Base-by-base conservation (phyloP, 2,113 vertebrate species). In the Vulpes ferrilata region DNA sequence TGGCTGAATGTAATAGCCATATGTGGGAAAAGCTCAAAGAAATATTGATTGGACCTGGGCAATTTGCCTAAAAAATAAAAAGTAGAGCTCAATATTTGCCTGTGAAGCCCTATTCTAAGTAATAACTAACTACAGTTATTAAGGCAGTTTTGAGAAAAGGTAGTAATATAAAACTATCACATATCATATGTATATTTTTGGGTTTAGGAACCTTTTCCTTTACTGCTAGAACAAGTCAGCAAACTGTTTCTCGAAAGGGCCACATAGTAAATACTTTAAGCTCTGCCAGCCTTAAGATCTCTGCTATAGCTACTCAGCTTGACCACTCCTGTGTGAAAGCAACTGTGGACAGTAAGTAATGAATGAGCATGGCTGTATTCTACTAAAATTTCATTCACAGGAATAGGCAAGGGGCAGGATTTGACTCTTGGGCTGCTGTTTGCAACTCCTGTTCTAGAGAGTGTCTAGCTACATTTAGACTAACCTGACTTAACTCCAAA, bases 11-110 rank as follows among this genome's bases (percentile, higher is more conserved):
- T n/a, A 73, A 22, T 1, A 32, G 12, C 65, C 53, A 7, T 17
- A 10, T 51, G 30, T 62, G 90, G 38, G 35, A n/a, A 88, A 67
- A 83, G 3, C 23, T 69, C 23, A 69, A 83, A 62, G 30, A 82
- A 84, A 87, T 53, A 20, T 57, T 84, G 1, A 48, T 11, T n/a
- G 55, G 64, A 48, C 32, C 84, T 81, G 64, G 17, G 85, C 25
- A 85, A 35, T 93, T 71, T 67, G 23, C 53, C 87, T 78, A 71
- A 81, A 51, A 91, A 80, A 32, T 92, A 73, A 96, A 73, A 48
- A 12, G 1, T 2, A 81, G 60, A 71, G 67, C 20, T 69, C 35
- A 73, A 1, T 83, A 35, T 53, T 88, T 94, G 22, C 71, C 64
- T 94, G 79, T 64, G 7, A 85, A 84, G 17, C 8, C 53, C 60